Conservation (phyloP, 1,140 invertebrate species). For the Bombus confusus region DNA sequence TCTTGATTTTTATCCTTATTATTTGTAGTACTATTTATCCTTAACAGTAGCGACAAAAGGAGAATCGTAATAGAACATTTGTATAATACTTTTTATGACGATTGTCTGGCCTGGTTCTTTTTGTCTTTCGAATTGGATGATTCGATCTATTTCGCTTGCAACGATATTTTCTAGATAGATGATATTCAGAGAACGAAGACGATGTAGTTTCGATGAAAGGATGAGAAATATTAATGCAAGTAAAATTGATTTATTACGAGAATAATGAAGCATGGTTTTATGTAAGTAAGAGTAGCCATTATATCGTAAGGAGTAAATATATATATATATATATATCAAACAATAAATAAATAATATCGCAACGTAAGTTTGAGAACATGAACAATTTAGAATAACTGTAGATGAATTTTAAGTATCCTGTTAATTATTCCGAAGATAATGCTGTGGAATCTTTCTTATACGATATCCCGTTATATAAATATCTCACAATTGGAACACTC, state of each 20-base stretch:
- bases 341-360: neutral
- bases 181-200: neutral
- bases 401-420: neutral
- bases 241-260: neutral
- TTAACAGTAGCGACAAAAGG: neutral
- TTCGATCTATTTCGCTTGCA: no score
- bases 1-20: neutral
- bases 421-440: neutral
- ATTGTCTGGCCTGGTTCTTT: neutral
- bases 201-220: neutral
- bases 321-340: neutral
- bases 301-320: neutral
- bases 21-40: neutral
- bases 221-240: neutral
- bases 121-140: no score
- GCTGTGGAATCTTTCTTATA: neutral
- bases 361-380: neutral
- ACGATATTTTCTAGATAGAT: no score
- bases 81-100: neutral
- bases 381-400: no score
- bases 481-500: neutral
- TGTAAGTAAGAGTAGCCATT: no score
- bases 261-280: no score
- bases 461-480: neutral
- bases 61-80: neutral